Evolutionary conservation across 2,888 invertebrate species (phyloP).

Genomic region (Ectemnius cavifrons): DNA sequence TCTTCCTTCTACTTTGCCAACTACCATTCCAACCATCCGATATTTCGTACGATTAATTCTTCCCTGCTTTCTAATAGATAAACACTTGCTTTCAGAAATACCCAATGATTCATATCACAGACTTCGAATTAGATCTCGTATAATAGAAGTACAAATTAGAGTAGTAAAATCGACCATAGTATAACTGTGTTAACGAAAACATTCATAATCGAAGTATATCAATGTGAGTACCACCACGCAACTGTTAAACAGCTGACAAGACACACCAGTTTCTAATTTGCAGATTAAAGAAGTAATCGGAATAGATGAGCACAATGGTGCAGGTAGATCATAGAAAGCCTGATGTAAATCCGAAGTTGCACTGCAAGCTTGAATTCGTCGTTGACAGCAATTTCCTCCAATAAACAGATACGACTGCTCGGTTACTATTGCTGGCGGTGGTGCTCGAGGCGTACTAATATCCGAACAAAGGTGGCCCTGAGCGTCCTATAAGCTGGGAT

Average conservation of each 20-base stretch:
- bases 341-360: conserved; percentile 16
- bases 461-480: conserved; percentile 37
- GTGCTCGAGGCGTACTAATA: conserved; percentile 41
- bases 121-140: too few relatives aligned
- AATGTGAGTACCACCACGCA: too few relatives aligned
- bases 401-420: conserved; percentile 38
- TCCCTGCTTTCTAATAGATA: too few relatives aligned
- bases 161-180: too few relatives aligned
- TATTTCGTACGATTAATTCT: too few relatives aligned
- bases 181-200: too few relatives aligned
- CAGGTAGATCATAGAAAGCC: conserved; percentile 4
- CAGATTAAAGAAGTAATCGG: conserved; percentile 5
- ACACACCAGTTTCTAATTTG: not conserved
- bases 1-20: not conserved
- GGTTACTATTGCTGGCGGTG: not conserved
- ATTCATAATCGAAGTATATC: too few relatives aligned
- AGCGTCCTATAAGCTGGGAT: conserved; percentile 36
- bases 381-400: conserved; percentile 26
- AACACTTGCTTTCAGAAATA: too few relatives aligned
- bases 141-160: too few relatives aligned
- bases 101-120: too few relatives aligned
- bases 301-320: not conserved
- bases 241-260: not conserved
- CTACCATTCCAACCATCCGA: not conserved
- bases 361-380: conserved; percentile 27